phyloP scores from a whole-genome alignment of 2,113 vertebrate species.

The Nesogale talazaci region DNA sequence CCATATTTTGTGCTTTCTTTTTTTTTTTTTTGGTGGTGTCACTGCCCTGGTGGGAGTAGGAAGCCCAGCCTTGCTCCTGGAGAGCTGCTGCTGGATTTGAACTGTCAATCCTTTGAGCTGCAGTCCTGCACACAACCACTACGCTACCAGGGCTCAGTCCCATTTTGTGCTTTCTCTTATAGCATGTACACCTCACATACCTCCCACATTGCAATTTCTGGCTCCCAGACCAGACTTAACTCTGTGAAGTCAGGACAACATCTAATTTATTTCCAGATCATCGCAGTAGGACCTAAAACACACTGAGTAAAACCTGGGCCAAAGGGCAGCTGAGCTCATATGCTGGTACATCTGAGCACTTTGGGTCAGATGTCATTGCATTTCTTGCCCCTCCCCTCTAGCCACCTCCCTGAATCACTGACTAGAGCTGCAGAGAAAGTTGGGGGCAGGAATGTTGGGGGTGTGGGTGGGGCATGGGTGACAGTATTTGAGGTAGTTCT shows the following conservation, averaged over 20 bases:
- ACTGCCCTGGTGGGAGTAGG: too few relatives aligned
- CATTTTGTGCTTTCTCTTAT: background rate
- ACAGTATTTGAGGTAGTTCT: background rate
- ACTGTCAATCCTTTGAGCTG: too few relatives aligned
- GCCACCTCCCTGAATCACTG: slow-evolving; percentile 4
- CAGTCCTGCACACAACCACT: too few relatives aligned
- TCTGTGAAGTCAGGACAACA: background rate
- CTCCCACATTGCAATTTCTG: too few relatives aligned
- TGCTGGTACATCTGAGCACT: background rate
- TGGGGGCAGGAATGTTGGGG: background rate
- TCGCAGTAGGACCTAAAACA: background rate
- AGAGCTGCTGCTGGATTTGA: too few relatives aligned
- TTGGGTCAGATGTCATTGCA: background rate
- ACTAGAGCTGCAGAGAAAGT: background rate
- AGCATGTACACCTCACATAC: background rate
- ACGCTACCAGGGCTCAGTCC: too few relatives aligned
- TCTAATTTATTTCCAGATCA: background rate
- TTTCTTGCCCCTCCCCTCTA: background rate
- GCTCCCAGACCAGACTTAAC: background rate
- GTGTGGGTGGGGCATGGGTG: background rate
- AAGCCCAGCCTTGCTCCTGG: too few relatives aligned
- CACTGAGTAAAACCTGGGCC: background rate
- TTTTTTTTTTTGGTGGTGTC: too few relatives aligned
- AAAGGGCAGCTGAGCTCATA: background rate
- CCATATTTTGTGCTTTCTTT: background rate